phyloP scores from a whole-genome alignment of 2,888 invertebrate species.

The Synergus itoensis region DNA sequence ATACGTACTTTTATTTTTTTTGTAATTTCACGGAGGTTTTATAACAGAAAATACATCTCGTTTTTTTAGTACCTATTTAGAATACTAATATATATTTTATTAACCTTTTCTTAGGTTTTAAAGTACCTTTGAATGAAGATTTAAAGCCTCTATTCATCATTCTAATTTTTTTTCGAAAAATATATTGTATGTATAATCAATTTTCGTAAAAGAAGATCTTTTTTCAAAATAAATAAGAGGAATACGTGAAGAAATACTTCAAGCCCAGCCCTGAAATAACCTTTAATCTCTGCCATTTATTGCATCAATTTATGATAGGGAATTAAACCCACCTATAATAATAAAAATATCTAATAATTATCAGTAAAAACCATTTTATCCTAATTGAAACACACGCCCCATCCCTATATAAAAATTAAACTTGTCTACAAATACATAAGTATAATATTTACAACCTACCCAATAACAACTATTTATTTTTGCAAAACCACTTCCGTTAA shows the following conservation, averaged over 20 bases:
- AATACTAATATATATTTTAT: background rate
- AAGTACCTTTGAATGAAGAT: no score
- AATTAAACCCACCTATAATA: background rate
- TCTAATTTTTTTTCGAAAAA: no score
- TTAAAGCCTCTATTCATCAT: no score
- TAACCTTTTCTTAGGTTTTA: no score
- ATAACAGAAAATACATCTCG: background rate
- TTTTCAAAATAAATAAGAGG: background rate
- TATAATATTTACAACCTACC: background rate
- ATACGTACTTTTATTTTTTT: background rate
- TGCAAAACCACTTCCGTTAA: constrained; percentile 18
- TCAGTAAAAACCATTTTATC: background rate
- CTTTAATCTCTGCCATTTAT: background rate
- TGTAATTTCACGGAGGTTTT: background rate
- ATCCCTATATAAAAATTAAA: background rate
- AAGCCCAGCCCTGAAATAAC: background rate
- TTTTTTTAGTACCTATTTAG: background rate
- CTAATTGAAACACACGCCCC: background rate
- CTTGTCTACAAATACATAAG: background rate
- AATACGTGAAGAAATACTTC: background rate
- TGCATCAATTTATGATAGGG: background rate
- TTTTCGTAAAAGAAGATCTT: background rate
- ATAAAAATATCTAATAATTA: background rate
- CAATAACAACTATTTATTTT: constrained; percentile 15
- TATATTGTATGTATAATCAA: no score